phyloP scores from a whole-genome alignment of 1,140 invertebrate genomes.

The Atta colombica region DNA sequence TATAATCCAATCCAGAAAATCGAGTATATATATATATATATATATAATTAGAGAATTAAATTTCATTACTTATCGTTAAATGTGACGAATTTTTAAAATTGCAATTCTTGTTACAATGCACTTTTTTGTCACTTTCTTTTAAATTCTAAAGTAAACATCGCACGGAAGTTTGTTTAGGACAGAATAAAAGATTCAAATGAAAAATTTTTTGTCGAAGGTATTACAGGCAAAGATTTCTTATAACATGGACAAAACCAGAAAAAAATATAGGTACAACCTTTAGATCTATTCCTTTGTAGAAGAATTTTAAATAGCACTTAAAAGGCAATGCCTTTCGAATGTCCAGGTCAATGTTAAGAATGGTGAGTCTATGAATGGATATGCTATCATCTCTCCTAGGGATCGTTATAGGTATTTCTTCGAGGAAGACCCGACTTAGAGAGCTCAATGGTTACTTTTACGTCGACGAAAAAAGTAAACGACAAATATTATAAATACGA shows the following conservation, averaged over 20 bases:
- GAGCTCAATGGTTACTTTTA: no score
- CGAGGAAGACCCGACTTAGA: constrained; percentile 35
- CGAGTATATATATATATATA: no score
- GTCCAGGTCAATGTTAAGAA: background rate
- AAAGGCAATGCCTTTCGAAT: background rate
- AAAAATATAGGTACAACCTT: no score
- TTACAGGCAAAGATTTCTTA: no score
- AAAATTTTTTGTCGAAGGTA: background rate
- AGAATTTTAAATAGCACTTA: constrained; percentile 58
- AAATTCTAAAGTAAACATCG: no score
- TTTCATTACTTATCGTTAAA: no score
- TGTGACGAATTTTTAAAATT: no score
- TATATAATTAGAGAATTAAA: no score
- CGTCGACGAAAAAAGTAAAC: no score
- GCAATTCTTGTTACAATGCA: no score
- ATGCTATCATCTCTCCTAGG: constrained; percentile 66
- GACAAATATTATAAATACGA: constrained; percentile 73
- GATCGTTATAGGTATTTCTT: constrained; percentile 50
- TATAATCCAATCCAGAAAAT: no score
- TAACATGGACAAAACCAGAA: background rate
- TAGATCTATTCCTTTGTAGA: constrained; percentile 4
- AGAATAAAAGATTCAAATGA: background rate
- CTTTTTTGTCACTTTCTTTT: no score
- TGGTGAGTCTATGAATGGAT: constrained; percentile 59
- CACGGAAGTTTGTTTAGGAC: constrained; percentile 17